A percentile compares a stretch with the other conserved stretches of the same genome.
Evolutionary conservation across 2,888 invertebrate genomes (phyloP).

Genomic region (Coelopa pilipes): DNA sequence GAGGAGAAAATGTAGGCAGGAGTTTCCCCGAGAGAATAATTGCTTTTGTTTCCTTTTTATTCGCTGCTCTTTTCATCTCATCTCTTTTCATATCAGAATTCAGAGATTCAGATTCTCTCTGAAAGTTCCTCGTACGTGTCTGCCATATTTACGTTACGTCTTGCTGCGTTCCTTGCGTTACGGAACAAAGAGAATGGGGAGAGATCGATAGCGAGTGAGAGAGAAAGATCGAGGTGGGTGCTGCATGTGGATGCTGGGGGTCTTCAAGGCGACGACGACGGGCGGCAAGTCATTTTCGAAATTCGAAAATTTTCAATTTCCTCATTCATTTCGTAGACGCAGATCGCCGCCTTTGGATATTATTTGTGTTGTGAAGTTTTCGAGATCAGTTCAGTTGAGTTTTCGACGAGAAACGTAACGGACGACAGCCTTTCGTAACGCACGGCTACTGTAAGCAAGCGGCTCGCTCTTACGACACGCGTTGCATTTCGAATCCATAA

Average conservation of each 20-base stretch:
- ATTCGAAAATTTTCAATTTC: too few relatives aligned
- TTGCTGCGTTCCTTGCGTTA: too few relatives aligned
- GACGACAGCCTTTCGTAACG: neutral
- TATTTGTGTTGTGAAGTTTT: neutral
- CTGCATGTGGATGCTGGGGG: neutral
- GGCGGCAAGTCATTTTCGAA: neutral
- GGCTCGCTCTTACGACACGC: neutral
- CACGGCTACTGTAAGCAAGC: neutral
- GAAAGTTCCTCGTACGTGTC: too few relatives aligned
- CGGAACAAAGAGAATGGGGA: neutral
- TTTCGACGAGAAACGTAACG: conserved; percentile 28
- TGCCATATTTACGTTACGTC: too few relatives aligned
- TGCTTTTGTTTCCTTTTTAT: neutral
- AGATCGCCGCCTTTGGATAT: neutral
- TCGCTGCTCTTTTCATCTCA: neutral
- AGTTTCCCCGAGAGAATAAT: too few relatives aligned
- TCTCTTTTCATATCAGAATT: neutral
- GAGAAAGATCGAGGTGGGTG: neutral
- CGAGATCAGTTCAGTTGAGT: conserved; percentile 7
- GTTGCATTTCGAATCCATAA: conserved; percentile 11
- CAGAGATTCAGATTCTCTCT: too few relatives aligned
- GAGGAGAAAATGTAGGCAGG: too few relatives aligned
- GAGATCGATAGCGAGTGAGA: neutral
- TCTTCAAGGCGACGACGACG: neutral
- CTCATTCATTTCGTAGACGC: too few relatives aligned